Conservation (phyloP, 2,113 vertebrate genomes). For the Dasyprocta punctata region DNA sequence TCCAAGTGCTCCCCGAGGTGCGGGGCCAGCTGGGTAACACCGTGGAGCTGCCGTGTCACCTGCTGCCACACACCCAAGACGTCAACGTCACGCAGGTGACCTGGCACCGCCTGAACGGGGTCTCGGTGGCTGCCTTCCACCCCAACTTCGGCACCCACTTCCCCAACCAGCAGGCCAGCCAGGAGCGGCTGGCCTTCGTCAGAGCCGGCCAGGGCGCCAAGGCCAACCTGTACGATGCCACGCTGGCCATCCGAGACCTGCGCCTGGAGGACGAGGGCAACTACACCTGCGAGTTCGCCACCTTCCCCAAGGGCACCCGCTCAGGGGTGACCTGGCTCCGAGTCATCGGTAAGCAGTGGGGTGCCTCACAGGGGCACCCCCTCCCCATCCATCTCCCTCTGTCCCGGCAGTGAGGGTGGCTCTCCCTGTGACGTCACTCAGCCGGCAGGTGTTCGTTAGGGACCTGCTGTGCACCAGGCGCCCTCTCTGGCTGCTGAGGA, state of each 20-base stretch:
- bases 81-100: slow-evolving; percentile 87
- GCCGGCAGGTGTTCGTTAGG: too few relatives aligned
- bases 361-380: fast-evolving
- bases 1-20: slow-evolving; percentile 81
- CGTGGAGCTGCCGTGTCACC: slow-evolving; percentile 88
- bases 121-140: slow-evolving; percentile 88
- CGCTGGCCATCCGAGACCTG: slow-evolving; percentile 86
- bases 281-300: slow-evolving; percentile 92
- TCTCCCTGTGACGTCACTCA: too few relatives aligned
- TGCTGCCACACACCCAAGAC: slow-evolving; percentile 80
- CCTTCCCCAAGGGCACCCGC: slow-evolving; percentile 91
- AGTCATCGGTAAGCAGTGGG: slow-evolving; percentile 86
- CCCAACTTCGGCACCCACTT: slow-evolving; percentile 85
- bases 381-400: background rate
- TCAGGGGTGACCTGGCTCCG: slow-evolving; percentile 87
- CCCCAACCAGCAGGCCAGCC: slow-evolving; percentile 80
- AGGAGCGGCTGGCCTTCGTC: slow-evolving; percentile 82
- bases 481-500: background rate
- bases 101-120: slow-evolving; percentile 86
- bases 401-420: background rate
- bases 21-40: slow-evolving; percentile 87
- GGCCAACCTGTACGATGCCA: slow-evolving; percentile 83
- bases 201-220: background rate
- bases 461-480: background rate
- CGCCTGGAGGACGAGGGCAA: slow-evolving; percentile 89